Evolutionary conservation across 2,888 invertebrate species (phyloP), one percentile per base, ranked within the genome.

Genomic region (Pammene aurita): DNA sequence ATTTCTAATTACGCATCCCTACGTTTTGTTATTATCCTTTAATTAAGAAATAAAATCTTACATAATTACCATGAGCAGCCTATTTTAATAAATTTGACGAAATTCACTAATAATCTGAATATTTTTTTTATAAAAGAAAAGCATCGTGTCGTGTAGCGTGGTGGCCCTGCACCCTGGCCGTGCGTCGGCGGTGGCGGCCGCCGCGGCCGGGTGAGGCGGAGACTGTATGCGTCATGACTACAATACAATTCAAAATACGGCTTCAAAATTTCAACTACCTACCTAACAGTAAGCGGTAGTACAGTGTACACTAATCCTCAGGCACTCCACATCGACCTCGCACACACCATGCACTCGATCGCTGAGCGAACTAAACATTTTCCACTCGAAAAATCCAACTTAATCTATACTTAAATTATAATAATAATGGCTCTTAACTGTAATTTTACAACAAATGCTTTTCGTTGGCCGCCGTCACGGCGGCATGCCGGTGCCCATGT

Each of bases 261-360:
- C 89, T 83, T 91, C 89, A 87, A 90, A 91, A 92, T 90, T 90
- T 87, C 89, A 91, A 91, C 91, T 91, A 92, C 92, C 92, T 92
- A 92, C 92, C 92, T 92, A 92, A 92, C 90, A 90, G 90, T 92
- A 92, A 92, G 92, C 92, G 87, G 92, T 89, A 90, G 90, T 91
- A 89, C 87, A 85, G 90, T 90, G 90, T 91, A 89, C 87, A 85
- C 90, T 90, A 90, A 82, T 85, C 86, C 87, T 84, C 92, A 90
- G 90, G 89, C 92, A 92, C 90, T 88, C 91, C 88, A 89, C 90
- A 89, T 87, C 87, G 86, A 90, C 86, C 89, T 90, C 89, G 84
- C 90, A 90, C 81, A 85, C 90, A 85, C 85, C 91, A 92, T 86
- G 84, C 92, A 90, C 84, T 83, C 90, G 88, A 88, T 88, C 90